These are phyloP conservation scores for Thunnus maccoyii DNA, from an alignment of 2,113 vertebrate genomes.

Conservation along the genomic window DNA sequence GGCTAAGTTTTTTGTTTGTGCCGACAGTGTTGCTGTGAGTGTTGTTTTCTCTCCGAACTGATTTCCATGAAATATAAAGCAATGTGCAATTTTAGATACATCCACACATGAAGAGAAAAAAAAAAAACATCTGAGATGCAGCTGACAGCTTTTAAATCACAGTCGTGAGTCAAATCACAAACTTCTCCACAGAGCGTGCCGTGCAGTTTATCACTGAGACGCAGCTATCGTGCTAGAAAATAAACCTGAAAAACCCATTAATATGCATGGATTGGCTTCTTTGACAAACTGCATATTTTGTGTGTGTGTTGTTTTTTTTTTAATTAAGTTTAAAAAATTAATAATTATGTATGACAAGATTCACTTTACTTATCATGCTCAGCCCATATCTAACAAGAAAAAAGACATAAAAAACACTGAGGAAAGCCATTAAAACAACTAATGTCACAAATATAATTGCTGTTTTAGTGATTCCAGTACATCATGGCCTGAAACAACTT, in stretches of 20 bases:
- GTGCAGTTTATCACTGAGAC: neutral
- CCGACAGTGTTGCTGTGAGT: neutral
- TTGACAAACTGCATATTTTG: neutral
- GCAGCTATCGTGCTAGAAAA: neutral
- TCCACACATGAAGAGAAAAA: neutral
- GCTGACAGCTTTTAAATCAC: constrained; percentile 26
- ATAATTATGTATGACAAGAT: constrained; percentile 9
- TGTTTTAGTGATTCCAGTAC: constrained; percentile 12
- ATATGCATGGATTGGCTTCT: neutral
- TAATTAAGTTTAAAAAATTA: neutral
- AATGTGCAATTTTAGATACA: neutral
- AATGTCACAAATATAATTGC: constrained; percentile 13
- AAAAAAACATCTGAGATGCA: neutral
- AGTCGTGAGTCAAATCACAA: constrained; percentile 7
- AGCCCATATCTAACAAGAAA: neutral
- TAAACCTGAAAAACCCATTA: constrained; percentile 6
- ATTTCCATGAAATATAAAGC: constrained; percentile 21
- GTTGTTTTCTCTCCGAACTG: neutral
- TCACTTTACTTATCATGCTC: neutral
- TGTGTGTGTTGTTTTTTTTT: neutral
- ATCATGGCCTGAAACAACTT: constrained; percentile 34
- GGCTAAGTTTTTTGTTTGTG: constrained; percentile 4
- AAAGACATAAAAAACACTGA: neutral
- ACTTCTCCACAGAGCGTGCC: neutral
- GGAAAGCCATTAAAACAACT: constrained; percentile 10